Base-by-base conservation (phyloP, 2,113 vertebrate genomes). In the Limnothrissa miodon region DNA sequence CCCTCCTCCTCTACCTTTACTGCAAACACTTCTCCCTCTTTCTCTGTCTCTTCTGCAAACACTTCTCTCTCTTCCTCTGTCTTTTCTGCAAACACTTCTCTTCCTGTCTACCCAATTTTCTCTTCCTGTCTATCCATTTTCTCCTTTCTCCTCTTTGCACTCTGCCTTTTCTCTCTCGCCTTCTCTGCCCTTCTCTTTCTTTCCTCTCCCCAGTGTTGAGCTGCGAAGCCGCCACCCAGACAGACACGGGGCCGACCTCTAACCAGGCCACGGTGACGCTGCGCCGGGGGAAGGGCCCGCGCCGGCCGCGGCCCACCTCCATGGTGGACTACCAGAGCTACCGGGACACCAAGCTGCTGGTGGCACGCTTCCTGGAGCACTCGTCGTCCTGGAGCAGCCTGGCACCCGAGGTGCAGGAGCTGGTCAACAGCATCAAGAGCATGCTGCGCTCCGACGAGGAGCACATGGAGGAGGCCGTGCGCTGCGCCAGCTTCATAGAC, bases 371-470 rank as follows among this genome's bases (percentile, higher is more conserved):
- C 87, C 90, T 96, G 66, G 92, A 96, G 87, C 95, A 96, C 83
- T 93, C 95, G 0, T 93, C 93, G 2, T 74, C 66, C 29, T 74
- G 66, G 44, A 92, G 94, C 90, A 94, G 87, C 4, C 91, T 96
- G 92, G 90, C 91, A 10, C 94, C 95, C 0, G 96, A 96, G 86
- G 89, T 97, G 78, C 92, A 91, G 0, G 92, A 96, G 82, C 90
- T 96, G 33, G 93, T 97, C 74, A 95, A 97, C 87, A 95, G 92
- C 83, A 97, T 93, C 51, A 95, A 96, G 21, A 93, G 91, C 0
- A 92, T 97, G n/a, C 89, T 98, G 86, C 95, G 94, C 89, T 95
- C 96, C 0, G 96, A 96, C 5, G 94, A 97, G 89, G 93, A 96
- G 66, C 93, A 95, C 83, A 96, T 96, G 96, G 94, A 96, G 62